A percentile compares a stretch with the other conserved stretches of the same genome.
Conservation (phyloP, 1,140 invertebrate genomes). For the Aricia agestis region DNA sequence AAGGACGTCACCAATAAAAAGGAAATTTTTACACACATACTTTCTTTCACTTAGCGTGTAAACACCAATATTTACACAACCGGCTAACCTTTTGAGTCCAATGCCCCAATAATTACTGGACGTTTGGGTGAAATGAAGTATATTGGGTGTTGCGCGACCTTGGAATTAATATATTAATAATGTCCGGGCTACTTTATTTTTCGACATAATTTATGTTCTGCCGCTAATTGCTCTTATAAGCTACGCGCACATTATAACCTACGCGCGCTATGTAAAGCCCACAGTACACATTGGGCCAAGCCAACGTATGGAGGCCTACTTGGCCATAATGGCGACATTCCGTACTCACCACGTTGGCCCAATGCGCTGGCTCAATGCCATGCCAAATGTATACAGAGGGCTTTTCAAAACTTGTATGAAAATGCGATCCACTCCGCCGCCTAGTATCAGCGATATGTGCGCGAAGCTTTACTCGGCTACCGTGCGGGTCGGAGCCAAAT, state of each 20-base stretch:
- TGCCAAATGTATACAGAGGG: too few species aligned
- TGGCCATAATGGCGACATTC: too few species aligned
- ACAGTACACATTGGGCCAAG: too few species aligned
- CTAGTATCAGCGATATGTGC: background rate
- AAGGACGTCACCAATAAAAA: too few species aligned
- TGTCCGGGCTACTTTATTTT: background rate
- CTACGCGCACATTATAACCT: conserved; percentile 5
- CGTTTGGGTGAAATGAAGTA: background rate
- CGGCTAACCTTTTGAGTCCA: conserved; percentile 7
- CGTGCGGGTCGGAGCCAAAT: background rate
- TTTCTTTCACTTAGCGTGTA: background rate
- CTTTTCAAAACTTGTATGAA: too few species aligned
- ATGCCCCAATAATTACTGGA: background rate
- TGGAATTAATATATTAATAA: background rate
- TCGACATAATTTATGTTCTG: background rate
- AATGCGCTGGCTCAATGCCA: too few species aligned
- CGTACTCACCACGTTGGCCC: too few species aligned
- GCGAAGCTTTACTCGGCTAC: too few species aligned
- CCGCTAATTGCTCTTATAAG: background rate
- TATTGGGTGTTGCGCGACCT: background rate
- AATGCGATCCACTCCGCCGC: background rate
- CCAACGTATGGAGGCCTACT: too few species aligned
- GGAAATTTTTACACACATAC: background rate
- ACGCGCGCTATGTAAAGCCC: too few species aligned
- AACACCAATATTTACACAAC: conserved; percentile 2